Percentiles rank a stretch among this genome's conserved stretches.
Evolutionary conservation across 2,113 vertebrate genomes (phyloP).

Genomic region (Prietella phreatophila): DNA sequence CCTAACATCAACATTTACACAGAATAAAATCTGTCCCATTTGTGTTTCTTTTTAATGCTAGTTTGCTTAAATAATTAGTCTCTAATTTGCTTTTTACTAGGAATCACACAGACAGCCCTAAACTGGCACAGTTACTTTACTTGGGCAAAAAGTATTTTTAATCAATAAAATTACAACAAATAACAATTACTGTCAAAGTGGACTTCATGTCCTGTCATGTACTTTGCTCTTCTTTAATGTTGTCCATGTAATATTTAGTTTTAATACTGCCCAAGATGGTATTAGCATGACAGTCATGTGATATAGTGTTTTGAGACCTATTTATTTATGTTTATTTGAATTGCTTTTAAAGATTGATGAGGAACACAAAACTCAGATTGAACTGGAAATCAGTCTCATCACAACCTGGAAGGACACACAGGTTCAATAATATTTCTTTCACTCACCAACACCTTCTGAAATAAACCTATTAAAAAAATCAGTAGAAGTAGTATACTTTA

Average conservation of each 20-base stretch:
- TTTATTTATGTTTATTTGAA: background rate
- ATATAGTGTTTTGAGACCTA: background rate
- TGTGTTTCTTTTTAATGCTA: background rate
- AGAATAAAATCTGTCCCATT: background rate
- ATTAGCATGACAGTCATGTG: background rate
- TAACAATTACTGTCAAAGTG: background rate
- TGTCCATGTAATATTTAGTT: background rate
- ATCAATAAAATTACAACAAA: background rate
- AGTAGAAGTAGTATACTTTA: background rate
- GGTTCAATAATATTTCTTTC: constrained; percentile 68
- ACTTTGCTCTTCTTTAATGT: background rate
- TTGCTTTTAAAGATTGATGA: constrained; percentile 82
- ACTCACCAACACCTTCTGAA: background rate
- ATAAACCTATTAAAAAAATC: background rate
- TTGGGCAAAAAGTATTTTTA: background rate
- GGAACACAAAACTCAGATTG: constrained; percentile 94
- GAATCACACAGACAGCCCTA: background rate
- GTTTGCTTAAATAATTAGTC: background rate
- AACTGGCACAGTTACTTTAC: background rate
- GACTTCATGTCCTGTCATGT: background rate
- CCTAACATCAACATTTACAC: background rate
- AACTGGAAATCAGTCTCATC: constrained; percentile 94
- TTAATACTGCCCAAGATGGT: background rate
- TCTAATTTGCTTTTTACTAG: background rate
- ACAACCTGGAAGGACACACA: constrained; percentile 97